These are phyloP conservation scores for Sebastes ruberrimus DNA, from an alignment of 2,797 vertebrate genomes.

Conservation along the genomic window DNA sequence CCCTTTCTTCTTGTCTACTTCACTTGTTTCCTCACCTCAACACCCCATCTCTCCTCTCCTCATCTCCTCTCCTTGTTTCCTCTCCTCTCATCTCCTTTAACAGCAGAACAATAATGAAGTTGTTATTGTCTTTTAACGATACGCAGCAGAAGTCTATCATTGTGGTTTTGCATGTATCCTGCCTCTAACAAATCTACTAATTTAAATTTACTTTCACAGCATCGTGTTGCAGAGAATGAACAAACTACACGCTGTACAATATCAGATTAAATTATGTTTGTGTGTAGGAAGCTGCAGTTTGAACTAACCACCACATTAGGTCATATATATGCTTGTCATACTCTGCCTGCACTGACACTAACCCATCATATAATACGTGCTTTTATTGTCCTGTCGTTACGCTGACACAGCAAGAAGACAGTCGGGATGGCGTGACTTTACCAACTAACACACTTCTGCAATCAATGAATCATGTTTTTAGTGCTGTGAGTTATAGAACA, in stretches of 20 bases:
- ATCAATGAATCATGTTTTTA: neutral
- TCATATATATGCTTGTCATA: neutral
- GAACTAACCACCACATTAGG: conserved; percentile 8
- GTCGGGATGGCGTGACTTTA: neutral
- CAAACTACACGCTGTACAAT: neutral
- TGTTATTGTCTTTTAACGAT: neutral
- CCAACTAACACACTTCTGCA: neutral
- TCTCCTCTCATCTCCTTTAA: neutral
- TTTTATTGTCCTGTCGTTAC: conserved; percentile 4
- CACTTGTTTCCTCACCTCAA: too few relatives aligned
- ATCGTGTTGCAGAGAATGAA: conserved; percentile 12
- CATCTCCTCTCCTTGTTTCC: too few relatives aligned
- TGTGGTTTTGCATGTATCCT: conserved; percentile 28
- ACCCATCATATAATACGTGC: neutral
- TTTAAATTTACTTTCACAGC: conserved; percentile 29
- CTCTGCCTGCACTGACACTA: neutral
- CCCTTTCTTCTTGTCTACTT: too few relatives aligned
- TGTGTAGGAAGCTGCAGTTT: neutral
- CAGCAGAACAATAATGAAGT: neutral
- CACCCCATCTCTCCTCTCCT: too few relatives aligned
- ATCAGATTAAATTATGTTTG: neutral
- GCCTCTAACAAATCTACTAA: conserved; percentile 8
- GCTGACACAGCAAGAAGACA: neutral
- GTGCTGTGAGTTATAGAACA: neutral
- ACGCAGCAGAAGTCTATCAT: neutral